Evolutionary conservation across 2,797 vertebrate genomes (phyloP).

Genomic region (Gastrophryne carolinensis): DNA sequence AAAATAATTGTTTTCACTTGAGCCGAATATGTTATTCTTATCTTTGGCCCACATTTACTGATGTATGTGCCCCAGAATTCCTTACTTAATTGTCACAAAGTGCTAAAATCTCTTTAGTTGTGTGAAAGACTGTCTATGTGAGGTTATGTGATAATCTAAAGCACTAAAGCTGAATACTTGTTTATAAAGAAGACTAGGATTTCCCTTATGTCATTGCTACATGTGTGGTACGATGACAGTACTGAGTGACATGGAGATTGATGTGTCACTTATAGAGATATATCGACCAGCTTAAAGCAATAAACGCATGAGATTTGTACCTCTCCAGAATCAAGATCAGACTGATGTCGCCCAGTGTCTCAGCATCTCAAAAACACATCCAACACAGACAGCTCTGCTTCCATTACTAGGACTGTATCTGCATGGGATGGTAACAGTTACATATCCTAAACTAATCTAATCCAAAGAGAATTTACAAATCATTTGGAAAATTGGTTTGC

Average conservation of each 20-base stretch:
- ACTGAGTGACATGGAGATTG: neutral
- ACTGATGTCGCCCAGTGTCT: constrained; percentile 50
- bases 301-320: constrained; percentile 36
- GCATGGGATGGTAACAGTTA: constrained; percentile 61
- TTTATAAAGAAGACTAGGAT: neutral
- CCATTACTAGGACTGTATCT: constrained; percentile 62
- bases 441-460: constrained; percentile 61
- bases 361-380: constrained; percentile 51
- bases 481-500: no score
- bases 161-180: neutral
- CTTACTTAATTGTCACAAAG: no score
- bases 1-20: no score
- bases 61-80: no score
- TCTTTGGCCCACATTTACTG: no score
- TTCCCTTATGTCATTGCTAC: neutral
- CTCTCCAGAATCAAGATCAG: constrained; percentile 34
- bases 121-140: no score
- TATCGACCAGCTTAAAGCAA: neutral
- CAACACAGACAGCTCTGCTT: constrained; percentile 51
- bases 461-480: no score
- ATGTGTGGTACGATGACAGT: neutral
- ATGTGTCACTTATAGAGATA: neutral
- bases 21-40: no score
- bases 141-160: neutral
- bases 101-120: no score